These are phyloP conservation scores for Tetranychus truncatus DNA, from an alignment of 2,888 invertebrate species.

Conservation along the genomic window DNA sequence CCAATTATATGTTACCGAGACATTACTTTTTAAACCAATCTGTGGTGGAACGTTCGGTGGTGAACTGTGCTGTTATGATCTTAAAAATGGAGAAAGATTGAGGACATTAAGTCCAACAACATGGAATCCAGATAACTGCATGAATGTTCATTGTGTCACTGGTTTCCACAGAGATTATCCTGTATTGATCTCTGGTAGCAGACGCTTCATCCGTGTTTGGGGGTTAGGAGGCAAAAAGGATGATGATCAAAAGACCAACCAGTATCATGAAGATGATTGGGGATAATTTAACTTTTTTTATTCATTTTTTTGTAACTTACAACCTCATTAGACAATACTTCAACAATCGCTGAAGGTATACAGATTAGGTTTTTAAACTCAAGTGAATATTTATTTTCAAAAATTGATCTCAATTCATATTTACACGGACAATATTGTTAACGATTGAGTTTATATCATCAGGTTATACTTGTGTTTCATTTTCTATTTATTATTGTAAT, in stretches of 20 bases:
- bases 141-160: constrained; percentile 9
- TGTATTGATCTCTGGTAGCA: constrained; percentile 4
- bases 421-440: too few species aligned
- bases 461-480: too few species aligned
- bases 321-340: too few species aligned
- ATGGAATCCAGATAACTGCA: constrained; percentile 5
- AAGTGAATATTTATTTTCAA: too few species aligned
- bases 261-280: neutral
- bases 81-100: constrained; percentile 7
- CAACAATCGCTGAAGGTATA: too few species aligned
- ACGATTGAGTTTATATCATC: too few species aligned
- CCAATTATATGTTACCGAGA: constrained; percentile 17
- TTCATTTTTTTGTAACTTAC: neutral
- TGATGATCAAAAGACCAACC: neutral
- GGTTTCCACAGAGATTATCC: neutral
- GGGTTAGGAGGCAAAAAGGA: neutral
- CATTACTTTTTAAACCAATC: constrained; percentile 16
- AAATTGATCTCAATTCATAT: too few species aligned
- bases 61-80: constrained; percentile 10
- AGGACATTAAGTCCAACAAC: neutral
- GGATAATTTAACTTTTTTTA: neutral
- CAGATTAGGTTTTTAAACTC: too few species aligned
- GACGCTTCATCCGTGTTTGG: constrained; percentile 2
- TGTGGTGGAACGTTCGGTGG: neutral
- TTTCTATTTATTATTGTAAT: too few species aligned